phyloP scores from a whole-genome alignment of 2,888 invertebrate species.

The Pachycephus smyrnensis region DNA sequence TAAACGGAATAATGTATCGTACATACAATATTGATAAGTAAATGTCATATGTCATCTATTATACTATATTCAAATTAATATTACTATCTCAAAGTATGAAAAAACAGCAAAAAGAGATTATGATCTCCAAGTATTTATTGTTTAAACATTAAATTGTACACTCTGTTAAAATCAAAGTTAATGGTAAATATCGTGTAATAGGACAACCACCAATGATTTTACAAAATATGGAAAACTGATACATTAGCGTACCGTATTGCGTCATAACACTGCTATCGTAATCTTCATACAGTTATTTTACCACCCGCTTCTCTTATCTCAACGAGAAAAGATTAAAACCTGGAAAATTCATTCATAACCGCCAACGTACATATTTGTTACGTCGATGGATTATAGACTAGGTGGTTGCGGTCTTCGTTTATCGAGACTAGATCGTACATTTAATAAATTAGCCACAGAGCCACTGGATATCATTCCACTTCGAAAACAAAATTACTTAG shows the following conservation, averaged over 20 bases:
- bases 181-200: background rate
- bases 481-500: background rate
- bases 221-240: background rate
- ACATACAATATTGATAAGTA: background rate
- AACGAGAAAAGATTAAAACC: background rate
- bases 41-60: background rate
- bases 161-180: background rate
- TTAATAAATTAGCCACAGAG: background rate
- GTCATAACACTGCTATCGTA: background rate
- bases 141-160: no score
- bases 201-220: background rate
- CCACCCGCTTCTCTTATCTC: background rate
- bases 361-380: background rate
- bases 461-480: background rate
- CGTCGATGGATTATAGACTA: background rate
- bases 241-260: background rate
- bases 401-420: background rate
- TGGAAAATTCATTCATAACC: background rate
- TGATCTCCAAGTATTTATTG: background rate
- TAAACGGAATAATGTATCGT: background rate
- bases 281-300: background rate
- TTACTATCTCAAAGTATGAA: background rate
- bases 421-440: background rate
- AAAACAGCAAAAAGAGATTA: background rate
- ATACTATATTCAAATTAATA: background rate